phyloP scores from a whole-genome alignment of 2,113 vertebrate genomes.

The Alethe castanea region DNA sequence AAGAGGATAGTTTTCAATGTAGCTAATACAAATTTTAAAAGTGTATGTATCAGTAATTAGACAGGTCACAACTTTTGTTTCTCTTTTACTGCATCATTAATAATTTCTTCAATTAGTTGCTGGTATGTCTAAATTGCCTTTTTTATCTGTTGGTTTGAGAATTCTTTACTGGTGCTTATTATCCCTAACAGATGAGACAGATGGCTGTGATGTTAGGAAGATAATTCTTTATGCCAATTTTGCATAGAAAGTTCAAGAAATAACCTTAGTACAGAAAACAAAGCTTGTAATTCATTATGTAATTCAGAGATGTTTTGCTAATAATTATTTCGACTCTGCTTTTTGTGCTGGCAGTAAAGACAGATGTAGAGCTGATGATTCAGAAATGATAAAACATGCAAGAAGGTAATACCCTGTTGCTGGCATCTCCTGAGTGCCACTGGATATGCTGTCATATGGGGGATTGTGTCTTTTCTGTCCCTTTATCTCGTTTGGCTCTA shows the following conservation, averaged over 20 bases:
- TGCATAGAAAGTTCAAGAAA: not conserved
- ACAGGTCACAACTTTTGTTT: not conserved
- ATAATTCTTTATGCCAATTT: not conserved
- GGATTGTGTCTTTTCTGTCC: not conserved
- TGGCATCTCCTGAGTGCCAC: not conserved
- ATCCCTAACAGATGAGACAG: not conserved
- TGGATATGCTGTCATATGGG: not conserved
- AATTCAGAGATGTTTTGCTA: not conserved
- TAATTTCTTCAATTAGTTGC: not conserved
- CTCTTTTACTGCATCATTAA: not conserved
- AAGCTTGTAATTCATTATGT: not conserved
- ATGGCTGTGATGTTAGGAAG: not conserved
- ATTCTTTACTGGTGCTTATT: not conserved
- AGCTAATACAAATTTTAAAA: not conserved
- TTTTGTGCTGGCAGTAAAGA: not conserved
- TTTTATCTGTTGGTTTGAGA: not conserved
- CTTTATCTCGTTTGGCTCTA: not conserved
- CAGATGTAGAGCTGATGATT: not conserved
- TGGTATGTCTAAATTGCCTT: not conserved
- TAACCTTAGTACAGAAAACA: not conserved
- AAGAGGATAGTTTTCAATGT: not conserved
- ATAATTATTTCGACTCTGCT: not conserved
- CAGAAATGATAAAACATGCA: not conserved
- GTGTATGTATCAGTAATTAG: not conserved
- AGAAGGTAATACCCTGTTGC: not conserved